Conservation (phyloP, 2,888 invertebrate species). For the Calameuta pallipes region DNA sequence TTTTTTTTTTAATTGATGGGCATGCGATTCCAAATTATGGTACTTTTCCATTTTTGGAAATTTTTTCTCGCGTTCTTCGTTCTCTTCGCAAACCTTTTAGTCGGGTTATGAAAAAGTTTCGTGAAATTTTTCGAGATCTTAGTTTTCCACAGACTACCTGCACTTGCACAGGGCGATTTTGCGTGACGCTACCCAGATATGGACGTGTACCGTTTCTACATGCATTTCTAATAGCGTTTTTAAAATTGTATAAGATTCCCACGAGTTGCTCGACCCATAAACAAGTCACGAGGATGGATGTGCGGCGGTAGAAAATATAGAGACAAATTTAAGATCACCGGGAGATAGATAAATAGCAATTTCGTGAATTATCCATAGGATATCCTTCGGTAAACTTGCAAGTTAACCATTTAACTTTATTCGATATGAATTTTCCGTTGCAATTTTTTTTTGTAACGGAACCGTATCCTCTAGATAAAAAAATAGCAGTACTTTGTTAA, state of each 20-base stretch:
- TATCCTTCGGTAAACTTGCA: neutral
- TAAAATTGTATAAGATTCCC: neutral
- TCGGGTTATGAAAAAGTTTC: neutral
- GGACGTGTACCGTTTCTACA: neutral
- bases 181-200: neutral
- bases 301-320: neutral
- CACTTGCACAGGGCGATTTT: neutral
- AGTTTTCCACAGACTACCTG: neutral
- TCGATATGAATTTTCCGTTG: neutral
- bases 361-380: neutral
- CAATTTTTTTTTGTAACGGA: neutral
- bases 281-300: neutral
- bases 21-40: too few relatives aligned
- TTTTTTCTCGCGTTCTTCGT: neutral
- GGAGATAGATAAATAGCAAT: neutral
- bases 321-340: neutral
- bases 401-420: neutral
- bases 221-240: neutral
- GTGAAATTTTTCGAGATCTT: neutral
- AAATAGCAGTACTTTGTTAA: neutral
- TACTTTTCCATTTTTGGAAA: too few relatives aligned
- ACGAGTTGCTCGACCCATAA: neutral
- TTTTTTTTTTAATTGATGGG: neutral
- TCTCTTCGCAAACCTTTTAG: neutral
- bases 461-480: neutral